Percentiles rank a stretch among this genome's conserved stretches.
These are phyloP conservation scores for Prorops nasuta DNA, from an alignment of 1,140 invertebrate genomes.

Conservation along the genomic window DNA sequence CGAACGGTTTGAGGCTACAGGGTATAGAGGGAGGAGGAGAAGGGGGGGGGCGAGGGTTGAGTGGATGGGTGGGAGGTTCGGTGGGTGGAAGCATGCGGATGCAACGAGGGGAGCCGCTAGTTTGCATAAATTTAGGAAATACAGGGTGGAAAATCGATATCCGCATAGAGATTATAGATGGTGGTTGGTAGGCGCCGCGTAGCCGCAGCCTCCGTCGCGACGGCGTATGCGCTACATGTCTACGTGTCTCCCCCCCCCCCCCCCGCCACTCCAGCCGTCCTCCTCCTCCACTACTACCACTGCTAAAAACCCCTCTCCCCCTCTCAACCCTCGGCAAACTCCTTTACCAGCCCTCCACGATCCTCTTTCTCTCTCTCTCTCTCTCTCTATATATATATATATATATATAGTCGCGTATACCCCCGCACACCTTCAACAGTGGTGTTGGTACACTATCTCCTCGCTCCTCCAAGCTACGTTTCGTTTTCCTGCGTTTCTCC, in stretches of 20 bases:
- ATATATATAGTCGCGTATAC: neutral
- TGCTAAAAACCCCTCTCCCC: neutral
- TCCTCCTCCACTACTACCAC: neutral
- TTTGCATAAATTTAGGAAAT: constrained; percentile 60
- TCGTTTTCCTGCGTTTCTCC: neutral
- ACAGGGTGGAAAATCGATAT: constrained; percentile 57
- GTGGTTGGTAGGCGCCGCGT: constrained; percentile 58
- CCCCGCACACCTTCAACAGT: neutral
- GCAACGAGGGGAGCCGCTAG: constrained; percentile 35
- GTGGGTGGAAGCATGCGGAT: constrained; percentile 4
- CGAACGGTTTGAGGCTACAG: neutral
- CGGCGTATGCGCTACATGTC: constrained; percentile 52
- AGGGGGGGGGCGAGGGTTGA: neutral
- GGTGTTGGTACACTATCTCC: constrained; percentile 1
- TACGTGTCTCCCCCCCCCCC: constrained; percentile 27
- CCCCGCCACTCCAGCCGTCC: constrained; percentile 16
- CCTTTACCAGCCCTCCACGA: neutral
- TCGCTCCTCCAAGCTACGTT: neutral
- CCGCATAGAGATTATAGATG: constrained; percentile 60
- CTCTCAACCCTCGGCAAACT: neutral
- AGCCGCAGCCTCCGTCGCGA: constrained; percentile 58
- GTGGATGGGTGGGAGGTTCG: neutral
- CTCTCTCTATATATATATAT: constrained; percentile 2
- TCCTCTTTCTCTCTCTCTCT: constrained; percentile 5
- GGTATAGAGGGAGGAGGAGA: constrained; percentile 5